Percentiles rank a stretch among this genome's conserved stretches.
Evolutionary conservation across 2,888 invertebrate species (phyloP).

Genomic region (Rutpela maculata): DNA sequence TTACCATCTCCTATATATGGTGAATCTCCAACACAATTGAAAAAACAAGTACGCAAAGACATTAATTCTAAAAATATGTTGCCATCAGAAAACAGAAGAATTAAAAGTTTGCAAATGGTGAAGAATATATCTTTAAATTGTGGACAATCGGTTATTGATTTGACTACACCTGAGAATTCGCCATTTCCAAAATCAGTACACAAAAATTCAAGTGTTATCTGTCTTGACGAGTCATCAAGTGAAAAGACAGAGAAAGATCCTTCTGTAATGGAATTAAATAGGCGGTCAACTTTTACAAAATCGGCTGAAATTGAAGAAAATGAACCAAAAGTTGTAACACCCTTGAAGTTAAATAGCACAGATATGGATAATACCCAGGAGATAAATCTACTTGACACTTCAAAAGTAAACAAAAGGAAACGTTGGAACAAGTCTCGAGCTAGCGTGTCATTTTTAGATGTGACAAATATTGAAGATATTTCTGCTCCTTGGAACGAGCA

Average conservation of each 20-base stretch:
- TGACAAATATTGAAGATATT: conserved; percentile 34
- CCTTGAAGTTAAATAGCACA: conserved; percentile 13
- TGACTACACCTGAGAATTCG: not conserved
- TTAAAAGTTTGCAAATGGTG: not conserved
- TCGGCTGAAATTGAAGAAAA: not conserved
- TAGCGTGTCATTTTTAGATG: conserved; percentile 41
- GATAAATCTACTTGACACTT: not conserved
- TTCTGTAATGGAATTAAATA: not conserved
- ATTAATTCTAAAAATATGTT: not conserved
- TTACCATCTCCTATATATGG: conserved; percentile 14
- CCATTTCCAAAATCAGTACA: not conserved
- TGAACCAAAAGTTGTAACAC: not conserved
- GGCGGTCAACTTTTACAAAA: conserved; percentile 6
- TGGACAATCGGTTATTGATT: not conserved
- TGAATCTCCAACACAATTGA: not conserved
- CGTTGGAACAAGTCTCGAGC: conserved; percentile 46
- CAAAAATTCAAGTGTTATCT: conserved; percentile 1
- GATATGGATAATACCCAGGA: not conserved
- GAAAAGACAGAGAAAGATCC: not conserved
- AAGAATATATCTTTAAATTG: not conserved
- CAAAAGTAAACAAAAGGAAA: conserved; percentile 41
- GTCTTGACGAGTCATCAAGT: too few species aligned
- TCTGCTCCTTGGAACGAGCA: conserved; percentile 34
- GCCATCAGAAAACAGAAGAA: not conserved
- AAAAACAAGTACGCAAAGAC: not conserved